Conservation (phyloP, 2,888 invertebrate genomes). For the Arctia plantaginis region DNA sequence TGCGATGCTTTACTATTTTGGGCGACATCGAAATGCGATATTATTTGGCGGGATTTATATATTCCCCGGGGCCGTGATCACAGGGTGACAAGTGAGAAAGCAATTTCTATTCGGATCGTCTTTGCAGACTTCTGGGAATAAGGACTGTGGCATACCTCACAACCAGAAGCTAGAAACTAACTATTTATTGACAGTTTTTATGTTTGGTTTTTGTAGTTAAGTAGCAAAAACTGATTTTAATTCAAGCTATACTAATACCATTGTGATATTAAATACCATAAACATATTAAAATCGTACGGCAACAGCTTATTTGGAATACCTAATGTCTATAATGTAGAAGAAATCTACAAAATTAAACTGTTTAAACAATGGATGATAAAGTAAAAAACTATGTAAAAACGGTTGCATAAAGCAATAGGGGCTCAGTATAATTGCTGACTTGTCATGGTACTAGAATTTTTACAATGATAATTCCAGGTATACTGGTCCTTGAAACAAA, state of each 20-base stretch:
- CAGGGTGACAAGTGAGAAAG: constrained; percentile 55
- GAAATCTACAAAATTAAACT: background rate
- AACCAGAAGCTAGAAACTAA: background rate
- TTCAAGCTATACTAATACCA: no score
- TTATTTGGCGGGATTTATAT: constrained; percentile 50
- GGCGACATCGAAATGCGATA: constrained; percentile 46
- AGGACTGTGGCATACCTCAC: constrained; percentile 9
- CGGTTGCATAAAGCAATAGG: no score
- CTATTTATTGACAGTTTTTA: background rate
- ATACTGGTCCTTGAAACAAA: no score
- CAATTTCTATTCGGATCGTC: constrained; percentile 52
- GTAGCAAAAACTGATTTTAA: background rate
- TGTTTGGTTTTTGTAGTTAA: background rate
- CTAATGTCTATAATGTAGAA: background rate
- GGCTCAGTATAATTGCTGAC: no score
- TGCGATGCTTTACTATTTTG: constrained; percentile 27
- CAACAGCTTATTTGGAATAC: background rate
- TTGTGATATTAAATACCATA: no score
- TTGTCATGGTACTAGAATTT: no score
- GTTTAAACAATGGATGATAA: background rate
- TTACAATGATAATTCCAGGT: no score
- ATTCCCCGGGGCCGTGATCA: constrained; percentile 49
- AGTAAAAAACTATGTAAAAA: background rate
- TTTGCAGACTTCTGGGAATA: constrained; percentile 27
- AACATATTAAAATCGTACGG: no score